These are phyloP conservation scores for Leucosticte australis DNA, from an alignment of 2,113 vertebrate genomes.

Conservation along the genomic window DNA sequence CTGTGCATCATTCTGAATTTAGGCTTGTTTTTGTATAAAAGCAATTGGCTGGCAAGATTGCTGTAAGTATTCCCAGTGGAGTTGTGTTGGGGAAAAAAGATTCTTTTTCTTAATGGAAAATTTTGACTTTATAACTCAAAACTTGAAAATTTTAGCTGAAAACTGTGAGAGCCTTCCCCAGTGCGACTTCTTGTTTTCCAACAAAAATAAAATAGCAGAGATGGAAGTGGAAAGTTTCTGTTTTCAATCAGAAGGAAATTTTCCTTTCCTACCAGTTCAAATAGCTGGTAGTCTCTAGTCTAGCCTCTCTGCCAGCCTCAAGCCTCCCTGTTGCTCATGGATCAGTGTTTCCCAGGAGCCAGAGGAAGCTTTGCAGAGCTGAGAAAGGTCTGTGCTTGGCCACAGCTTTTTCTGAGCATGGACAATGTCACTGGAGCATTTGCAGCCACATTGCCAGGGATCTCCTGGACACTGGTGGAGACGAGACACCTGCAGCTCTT, in stretches of 20 bases:
- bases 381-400: background rate
- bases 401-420: background rate
- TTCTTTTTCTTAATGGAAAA: background rate
- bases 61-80: background rate
- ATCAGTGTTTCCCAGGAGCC: background rate
- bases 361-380: background rate
- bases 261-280: background rate
- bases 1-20: background rate
- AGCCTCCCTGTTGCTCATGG: background rate
- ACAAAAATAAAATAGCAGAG: background rate
- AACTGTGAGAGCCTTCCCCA: background rate
- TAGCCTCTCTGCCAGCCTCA: background rate
- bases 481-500: background rate
- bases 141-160: constrained; percentile 26
- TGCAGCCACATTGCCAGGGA: background rate
- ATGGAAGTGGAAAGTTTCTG: constrained; percentile 17
- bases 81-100: background rate
- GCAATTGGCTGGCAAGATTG: background rate
- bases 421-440: background rate
- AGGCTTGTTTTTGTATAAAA: constrained; percentile 18
- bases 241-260: background rate
- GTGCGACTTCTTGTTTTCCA: background rate
- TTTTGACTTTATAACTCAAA: constrained; percentile 18
- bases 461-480: background rate
- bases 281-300: background rate